Evolutionary conservation across 2,888 invertebrate genomes (phyloP).

Genomic region (Metellina segmentata): DNA sequence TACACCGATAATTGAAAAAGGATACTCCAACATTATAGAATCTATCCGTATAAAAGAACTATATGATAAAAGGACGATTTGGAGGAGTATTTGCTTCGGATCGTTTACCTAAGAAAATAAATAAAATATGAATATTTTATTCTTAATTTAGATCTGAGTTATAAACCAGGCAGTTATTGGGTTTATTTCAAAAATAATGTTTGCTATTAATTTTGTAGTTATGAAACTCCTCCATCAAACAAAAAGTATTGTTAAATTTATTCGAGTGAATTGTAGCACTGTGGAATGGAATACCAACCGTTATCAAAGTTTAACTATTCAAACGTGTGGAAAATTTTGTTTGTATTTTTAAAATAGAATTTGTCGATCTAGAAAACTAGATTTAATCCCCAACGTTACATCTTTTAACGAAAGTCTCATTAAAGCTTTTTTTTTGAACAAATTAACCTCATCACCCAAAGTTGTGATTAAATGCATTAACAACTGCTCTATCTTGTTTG

Average conservation of each 20-base stretch:
- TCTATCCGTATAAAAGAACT: too few relatives aligned
- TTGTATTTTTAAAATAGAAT: not conserved
- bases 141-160: slow-evolving; percentile 35
- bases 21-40: too few relatives aligned
- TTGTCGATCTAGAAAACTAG: not conserved
- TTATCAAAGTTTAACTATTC: not conserved
- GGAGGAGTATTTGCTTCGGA: slow-evolving; percentile 43
- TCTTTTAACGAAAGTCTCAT: not conserved
- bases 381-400: not conserved
- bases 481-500: not conserved
- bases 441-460: not conserved
- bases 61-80: too few relatives aligned
- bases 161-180: slow-evolving; percentile 54
- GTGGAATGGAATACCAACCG: not conserved
- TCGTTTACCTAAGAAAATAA: not conserved
- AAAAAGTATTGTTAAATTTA: slow-evolving; percentile 38
- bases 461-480: not conserved
- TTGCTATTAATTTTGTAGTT: slow-evolving; percentile 64
- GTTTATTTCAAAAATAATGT: slow-evolving; percentile 13
- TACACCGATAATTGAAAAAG: too few relatives aligned
- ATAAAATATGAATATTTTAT: slow-evolving; percentile 11
- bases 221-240: not conserved
- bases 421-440: not conserved
- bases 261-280: slow-evolving; percentile 2
- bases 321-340: not conserved